Percentiles rank a stretch among this genome's conserved stretches.
These are phyloP conservation scores for Mantis religiosa DNA, from an alignment of 2,888 invertebrate genomes.

Conservation along the genomic window DNA sequence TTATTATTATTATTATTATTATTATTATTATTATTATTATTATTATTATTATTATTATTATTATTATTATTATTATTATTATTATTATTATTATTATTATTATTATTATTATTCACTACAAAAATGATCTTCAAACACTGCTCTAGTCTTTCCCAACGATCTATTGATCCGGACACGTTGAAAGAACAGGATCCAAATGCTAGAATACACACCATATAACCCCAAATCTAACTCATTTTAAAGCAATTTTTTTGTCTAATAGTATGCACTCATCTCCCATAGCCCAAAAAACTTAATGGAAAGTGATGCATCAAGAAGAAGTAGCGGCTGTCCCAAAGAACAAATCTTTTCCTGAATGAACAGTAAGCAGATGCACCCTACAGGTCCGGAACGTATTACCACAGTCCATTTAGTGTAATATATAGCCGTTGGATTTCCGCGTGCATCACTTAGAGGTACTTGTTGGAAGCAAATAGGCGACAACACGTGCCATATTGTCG, in stretches of 20 bases:
- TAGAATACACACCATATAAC: not conserved
- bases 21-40: too few species aligned
- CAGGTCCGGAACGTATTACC: not conserved
- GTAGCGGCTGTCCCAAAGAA: not conserved
- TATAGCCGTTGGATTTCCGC: not conserved
- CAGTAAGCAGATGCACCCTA: slow-evolving; percentile 4
- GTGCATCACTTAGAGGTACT: not conserved
- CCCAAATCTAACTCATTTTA: not conserved
- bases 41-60: too few species aligned
- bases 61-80: too few species aligned
- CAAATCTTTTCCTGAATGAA: not conserved
- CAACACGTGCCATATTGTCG: not conserved
- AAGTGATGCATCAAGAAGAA: not conserved
- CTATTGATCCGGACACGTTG: too few species aligned
- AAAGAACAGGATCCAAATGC: not conserved
- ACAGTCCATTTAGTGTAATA: slow-evolving; percentile 4
- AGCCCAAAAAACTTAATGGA: not conserved
- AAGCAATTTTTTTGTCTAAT: not conserved
- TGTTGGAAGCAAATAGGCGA: not conserved
- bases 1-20: too few species aligned
- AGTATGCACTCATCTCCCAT: not conserved
- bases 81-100: too few species aligned
- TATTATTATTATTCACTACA: too few species aligned
- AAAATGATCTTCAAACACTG: too few species aligned
- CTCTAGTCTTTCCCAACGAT: too few species aligned